Evolutionary conservation across 2,888 invertebrate genomes (phyloP).

Genomic region (Hypomecis punctinalis): DNA sequence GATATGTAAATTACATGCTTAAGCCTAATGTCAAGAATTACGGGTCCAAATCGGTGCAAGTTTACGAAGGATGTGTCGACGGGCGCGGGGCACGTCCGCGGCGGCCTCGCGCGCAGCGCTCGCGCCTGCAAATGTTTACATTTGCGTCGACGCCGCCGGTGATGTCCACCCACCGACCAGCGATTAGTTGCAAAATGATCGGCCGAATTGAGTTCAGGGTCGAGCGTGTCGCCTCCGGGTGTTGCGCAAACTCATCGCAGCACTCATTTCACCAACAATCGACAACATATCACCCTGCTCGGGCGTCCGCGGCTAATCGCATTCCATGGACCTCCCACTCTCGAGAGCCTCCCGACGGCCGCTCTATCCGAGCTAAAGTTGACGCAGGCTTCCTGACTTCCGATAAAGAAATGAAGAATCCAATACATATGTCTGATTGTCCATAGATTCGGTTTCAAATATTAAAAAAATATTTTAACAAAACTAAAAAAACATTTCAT

Average conservation of each 20-base stretch:
- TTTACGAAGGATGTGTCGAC: conserved; percentile 53
- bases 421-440: too few relatives aligned
- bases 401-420: not conserved
- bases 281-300: conserved; percentile 43
- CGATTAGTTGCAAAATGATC: conserved; percentile 83
- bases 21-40: conserved; percentile 30
- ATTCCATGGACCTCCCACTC: conserved; percentile 21
- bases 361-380: not conserved
- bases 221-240: conserved; percentile 80
- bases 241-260: conserved; percentile 66
- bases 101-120: conserved; percentile 75
- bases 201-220: conserved; percentile 83
- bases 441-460: too few relatives aligned
- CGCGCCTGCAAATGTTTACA: conserved; percentile 84
- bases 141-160: conserved; percentile 77
- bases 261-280: conserved; percentile 56
- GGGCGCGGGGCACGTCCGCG: conserved; percentile 66
- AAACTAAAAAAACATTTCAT: too few relatives aligned
- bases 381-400: not conserved
- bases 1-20: conserved; percentile 20
- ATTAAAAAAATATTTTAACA: too few relatives aligned
- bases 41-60: conserved; percentile 40
- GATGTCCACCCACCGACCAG: conserved; percentile 67
- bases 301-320: conserved; percentile 15
- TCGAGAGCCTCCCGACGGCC: not conserved